phyloP scores from a whole-genome alignment of 2,113 vertebrate genomes.

The Antigone vipio region DNA sequence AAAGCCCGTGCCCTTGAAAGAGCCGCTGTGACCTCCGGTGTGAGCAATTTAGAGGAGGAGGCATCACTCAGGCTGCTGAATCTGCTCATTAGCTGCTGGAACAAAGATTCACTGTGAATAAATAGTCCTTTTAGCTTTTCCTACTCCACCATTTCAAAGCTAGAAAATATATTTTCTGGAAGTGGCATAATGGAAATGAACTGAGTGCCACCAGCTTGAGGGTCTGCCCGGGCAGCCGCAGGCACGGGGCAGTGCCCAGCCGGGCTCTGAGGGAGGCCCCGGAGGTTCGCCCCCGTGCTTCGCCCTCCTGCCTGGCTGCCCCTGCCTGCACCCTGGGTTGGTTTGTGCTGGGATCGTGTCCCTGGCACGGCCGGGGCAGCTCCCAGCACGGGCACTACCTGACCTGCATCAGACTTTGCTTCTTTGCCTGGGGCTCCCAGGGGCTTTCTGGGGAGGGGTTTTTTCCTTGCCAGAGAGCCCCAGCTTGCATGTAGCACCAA shows the following conservation, averaged over 20 bases:
- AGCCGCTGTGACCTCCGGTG: neutral
- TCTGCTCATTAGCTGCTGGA: slow-evolving; percentile 10
- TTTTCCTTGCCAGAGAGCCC: neutral
- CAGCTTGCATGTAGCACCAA: neutral
- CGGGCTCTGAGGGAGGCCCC: neutral
- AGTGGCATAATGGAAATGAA: neutral
- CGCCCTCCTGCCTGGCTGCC: neutral
- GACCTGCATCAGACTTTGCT: neutral
- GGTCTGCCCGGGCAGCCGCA: neutral
- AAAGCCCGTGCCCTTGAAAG: neutral
- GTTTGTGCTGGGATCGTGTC: neutral
- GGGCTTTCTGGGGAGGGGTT: neutral
- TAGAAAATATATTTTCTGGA: neutral
- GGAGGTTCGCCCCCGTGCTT: neutral
- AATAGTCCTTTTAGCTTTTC: neutral
- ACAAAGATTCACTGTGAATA: slow-evolving; percentile 3
- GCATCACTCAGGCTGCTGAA: neutral
- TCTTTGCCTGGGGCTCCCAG: neutral
- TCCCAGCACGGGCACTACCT: neutral
- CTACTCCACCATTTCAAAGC: neutral
- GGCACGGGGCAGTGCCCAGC: neutral
- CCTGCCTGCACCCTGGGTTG: neutral
- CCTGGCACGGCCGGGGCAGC: neutral
- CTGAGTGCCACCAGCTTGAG: neutral
- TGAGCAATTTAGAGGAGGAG: neutral